These are phyloP conservation scores for Hippopotamyrus pictus DNA, from an alignment of 2,797 vertebrate genomes.

Conservation along the genomic window DNA sequence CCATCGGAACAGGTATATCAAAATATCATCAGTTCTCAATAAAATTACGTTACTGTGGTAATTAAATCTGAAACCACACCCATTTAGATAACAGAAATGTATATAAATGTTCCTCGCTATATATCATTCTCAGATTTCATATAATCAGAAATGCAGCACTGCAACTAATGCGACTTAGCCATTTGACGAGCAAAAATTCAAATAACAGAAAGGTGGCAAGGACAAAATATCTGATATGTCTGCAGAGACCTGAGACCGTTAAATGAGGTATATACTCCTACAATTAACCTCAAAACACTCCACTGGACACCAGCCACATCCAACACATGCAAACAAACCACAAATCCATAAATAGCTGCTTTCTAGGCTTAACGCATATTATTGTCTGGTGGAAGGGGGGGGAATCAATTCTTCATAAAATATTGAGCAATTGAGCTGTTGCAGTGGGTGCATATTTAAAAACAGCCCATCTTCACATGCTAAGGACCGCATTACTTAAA, in stretches of 20 bases:
- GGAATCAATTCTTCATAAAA: constrained; percentile 2
- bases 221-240: neutral
- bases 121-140: neutral
- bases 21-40: neutral
- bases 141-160: neutral
- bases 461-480: neutral
- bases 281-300: neutral
- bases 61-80: neutral
- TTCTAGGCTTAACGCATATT: neutral
- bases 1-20: neutral
- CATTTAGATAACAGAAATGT: neutral
- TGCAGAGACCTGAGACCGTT: neutral
- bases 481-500: neutral
- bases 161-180: neutral
- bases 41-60: neutral
- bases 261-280: neutral
- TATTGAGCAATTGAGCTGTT: neutral
- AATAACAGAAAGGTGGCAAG: neutral
- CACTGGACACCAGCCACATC: neutral
- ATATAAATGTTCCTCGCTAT: neutral
- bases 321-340: neutral
- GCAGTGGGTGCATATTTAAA: neutral
- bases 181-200: neutral
- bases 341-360: constrained; percentile 7
- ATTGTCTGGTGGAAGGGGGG: neutral